Evolutionary conservation across 2,797 vertebrate species (phyloP).

Genomic region (Platalea minor): DNA sequence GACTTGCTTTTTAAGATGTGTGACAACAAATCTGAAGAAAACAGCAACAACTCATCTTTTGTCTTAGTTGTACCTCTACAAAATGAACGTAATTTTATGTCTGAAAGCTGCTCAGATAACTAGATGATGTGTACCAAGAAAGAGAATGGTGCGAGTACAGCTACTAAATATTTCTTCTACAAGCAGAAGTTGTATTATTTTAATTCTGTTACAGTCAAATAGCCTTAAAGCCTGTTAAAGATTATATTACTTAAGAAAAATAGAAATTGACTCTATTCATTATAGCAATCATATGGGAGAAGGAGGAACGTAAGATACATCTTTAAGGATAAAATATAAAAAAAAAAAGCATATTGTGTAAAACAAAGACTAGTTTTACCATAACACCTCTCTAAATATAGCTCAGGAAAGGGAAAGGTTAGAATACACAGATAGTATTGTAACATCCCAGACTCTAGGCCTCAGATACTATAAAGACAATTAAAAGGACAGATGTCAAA

Average conservation of each 20-base stretch:
- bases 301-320: background rate
- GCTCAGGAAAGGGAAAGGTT: background rate
- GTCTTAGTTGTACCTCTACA: background rate
- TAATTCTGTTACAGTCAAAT: background rate
- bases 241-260: background rate
- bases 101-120: background rate
- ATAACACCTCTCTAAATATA: background rate
- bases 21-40: background rate
- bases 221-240: background rate
- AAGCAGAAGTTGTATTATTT: background rate
- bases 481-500: background rate
- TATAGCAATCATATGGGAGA: background rate
- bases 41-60: background rate
- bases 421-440: background rate
- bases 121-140: background rate
- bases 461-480: background rate
- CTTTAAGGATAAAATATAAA: background rate
- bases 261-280: background rate
- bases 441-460: background rate
- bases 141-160: background rate
- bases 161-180: background rate
- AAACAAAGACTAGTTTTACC: background rate
- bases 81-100: background rate
- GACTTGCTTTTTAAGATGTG: background rate
- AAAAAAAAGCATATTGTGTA: background rate